Evolutionary conservation across 1,140 invertebrate genomes (phyloP).

Genomic region (Heliconius melpomene): DNA sequence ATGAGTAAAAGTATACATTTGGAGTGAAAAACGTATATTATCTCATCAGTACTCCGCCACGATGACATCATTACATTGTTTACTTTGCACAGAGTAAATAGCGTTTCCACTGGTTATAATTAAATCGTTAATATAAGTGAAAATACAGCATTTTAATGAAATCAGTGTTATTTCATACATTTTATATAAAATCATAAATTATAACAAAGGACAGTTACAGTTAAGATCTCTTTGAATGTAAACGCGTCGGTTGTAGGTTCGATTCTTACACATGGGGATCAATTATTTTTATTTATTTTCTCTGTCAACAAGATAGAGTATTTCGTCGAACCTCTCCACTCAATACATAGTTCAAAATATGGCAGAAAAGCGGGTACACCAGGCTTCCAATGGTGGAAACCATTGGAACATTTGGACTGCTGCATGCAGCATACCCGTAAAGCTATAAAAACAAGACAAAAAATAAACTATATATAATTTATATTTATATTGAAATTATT

Average conservation of each 20-base stretch:
- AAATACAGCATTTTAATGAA: not conserved
- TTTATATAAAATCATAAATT: not conserved
- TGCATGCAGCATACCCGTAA: not conserved
- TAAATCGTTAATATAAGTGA: not conserved
- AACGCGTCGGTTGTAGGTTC: too few species aligned
- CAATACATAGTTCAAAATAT: too few species aligned
- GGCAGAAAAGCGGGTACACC: not conserved
- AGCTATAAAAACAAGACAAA: too few species aligned
- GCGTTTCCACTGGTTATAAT: not conserved
- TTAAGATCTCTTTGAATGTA: not conserved
- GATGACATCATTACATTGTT: not conserved
- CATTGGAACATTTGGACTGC: too few species aligned
- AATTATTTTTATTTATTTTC: too few species aligned
- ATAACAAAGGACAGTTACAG: not conserved
- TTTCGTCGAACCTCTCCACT: too few species aligned
- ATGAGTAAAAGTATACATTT: too few species aligned
- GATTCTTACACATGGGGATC: too few species aligned
- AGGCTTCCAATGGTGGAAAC: not conserved
- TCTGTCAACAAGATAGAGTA: too few species aligned
- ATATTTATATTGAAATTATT: too few species aligned
- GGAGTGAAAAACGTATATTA: too few species aligned
- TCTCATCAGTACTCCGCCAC: not conserved
- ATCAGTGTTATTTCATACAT: not conserved
- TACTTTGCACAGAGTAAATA: not conserved
- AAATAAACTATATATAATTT: too few species aligned